A percentile compares a stretch with the other conserved stretches of the same genome.
Conservation (phyloP, 2,888 invertebrate species). For the Idaea biselata region DNA sequence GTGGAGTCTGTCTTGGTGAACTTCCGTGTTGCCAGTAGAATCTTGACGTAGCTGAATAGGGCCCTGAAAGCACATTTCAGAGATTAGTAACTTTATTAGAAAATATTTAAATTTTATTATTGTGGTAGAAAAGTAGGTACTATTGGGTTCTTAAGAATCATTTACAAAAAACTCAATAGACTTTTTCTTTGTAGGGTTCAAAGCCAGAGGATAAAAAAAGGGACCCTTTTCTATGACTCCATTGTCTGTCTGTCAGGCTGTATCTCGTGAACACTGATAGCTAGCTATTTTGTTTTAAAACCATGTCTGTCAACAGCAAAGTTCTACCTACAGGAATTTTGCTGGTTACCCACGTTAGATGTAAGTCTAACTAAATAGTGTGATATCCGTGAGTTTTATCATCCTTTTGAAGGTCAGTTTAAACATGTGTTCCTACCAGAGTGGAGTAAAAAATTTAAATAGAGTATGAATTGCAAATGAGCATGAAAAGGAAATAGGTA, state of each 20-base stretch:
- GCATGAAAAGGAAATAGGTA: neutral
- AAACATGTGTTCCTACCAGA: neutral
- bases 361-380: too few species aligned
- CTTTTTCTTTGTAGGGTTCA: neutral
- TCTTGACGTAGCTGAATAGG: constrained; percentile 82
- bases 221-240: neutral
- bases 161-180: neutral
- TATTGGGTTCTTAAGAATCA: neutral
- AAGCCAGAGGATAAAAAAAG: neutral
- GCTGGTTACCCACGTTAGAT: too few species aligned
- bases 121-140: neutral
- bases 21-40: constrained; percentile 83
- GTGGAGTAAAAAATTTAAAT: neutral
- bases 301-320: too few species aligned
- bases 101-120: neutral
- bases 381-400: too few species aligned
- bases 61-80: constrained; percentile 80
- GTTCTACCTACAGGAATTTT: too few species aligned
- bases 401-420: too few species aligned
- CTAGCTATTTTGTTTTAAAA: too few species aligned
- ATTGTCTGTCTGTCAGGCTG: neutral
- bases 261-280: neutral
- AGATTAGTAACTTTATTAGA: constrained; percentile 1
- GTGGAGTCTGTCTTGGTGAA: constrained; percentile 86
- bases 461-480: neutral